Base-by-base conservation (phyloP, 2,888 invertebrate species). In the Lasioglossum lativentre region DNA sequence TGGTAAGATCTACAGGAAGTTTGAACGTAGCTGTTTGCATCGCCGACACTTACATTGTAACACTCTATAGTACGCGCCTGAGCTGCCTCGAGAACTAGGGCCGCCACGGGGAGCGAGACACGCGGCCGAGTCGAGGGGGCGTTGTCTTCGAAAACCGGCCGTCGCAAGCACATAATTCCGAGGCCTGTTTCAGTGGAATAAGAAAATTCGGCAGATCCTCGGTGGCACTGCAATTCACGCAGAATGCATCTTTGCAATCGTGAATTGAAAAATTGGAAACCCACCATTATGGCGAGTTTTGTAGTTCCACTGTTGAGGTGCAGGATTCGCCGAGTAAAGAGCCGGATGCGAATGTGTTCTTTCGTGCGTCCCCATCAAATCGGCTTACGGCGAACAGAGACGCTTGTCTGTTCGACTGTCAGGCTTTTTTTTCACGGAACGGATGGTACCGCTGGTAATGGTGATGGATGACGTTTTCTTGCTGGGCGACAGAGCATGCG, bases 401-500 rank as follows among this genome's bases (percentile, higher is more conserved):
- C 56, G 66, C 78, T 59, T 63, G 27, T 68, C 40, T 52, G 73
- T 78, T 70, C 40, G 85, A 34, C 45, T 78, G 85, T 78, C 74
- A 70, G 30, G n/a, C 59, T 82, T 79, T 76, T n/a, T 76, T 73
- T 45, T 59, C 66, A 23, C 27, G 34, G 38, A 76, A 73, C 75
- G 75, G 56, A 34, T 74, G 59, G 73, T 70, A 63, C 42, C 76
- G 63, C 4, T 66, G 47, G 40, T 73, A 70, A 63, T 42, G 27
- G 72, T 82, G 86, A 86, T 79, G 76, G 78, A 86, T 86, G 86
- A 82, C 71, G 45, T 86, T 86, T 86, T 47, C 70, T 79, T 75
- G 52, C n/a, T 8, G 23, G 10, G 56, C 68, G 63, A 68, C 78
- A 30, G 73, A 45, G 79, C 34, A 34, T n/a, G 52, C 3, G 10